Base-by-base conservation (phyloP, 2,797 vertebrate genomes). In the Crax fasciolata region DNA sequence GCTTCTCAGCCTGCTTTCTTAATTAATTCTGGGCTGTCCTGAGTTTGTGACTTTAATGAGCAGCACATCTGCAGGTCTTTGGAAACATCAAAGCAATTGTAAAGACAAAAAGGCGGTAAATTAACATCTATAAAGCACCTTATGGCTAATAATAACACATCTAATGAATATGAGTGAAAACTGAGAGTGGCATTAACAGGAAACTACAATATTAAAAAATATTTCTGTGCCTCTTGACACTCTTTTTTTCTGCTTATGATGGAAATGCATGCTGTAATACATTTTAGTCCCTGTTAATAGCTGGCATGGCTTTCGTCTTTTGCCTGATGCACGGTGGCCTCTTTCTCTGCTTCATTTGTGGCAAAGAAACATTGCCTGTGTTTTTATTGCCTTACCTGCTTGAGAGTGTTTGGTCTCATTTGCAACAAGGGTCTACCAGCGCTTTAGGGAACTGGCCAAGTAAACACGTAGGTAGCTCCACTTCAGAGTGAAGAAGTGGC, bases 91-190 rank as follows among this genome's bases (percentile, higher is more conserved):
- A 99, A 98, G 93, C 75, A 71, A 58, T 92, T 94, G 35, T 43
- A 97, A 97, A 97, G 97, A 95, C 84, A 98, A 96, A 97, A 97
- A 74, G 86, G 94, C 89, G 98, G 98, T 98, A 97, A 97, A 98
- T 98, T 98, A 98, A 95, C 95, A 98, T 98, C 96, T 95, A 96
- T 97, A 97, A 98, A 98, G 81, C 97, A 97, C 97, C 95, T 98
- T 97, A 92, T 97, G 97, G 97, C 97, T 95, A 98, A 97, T 96
- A 98, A 97, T 95, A 98, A 97, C 94, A 96, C 84, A 92, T 87
- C 92, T 98, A 97, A 98, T 98, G 95, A 98, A 97, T 96, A 97
- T 94, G 59, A 97, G 92, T 97, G 94, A 97, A 97, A 90, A 95
- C 82, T 65, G 61, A 94, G 71, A 85, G 79, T 72, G 58, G 62